Base-by-base conservation (phyloP, 1,140 invertebrate genomes). In the Micrasema longulum region DNA sequence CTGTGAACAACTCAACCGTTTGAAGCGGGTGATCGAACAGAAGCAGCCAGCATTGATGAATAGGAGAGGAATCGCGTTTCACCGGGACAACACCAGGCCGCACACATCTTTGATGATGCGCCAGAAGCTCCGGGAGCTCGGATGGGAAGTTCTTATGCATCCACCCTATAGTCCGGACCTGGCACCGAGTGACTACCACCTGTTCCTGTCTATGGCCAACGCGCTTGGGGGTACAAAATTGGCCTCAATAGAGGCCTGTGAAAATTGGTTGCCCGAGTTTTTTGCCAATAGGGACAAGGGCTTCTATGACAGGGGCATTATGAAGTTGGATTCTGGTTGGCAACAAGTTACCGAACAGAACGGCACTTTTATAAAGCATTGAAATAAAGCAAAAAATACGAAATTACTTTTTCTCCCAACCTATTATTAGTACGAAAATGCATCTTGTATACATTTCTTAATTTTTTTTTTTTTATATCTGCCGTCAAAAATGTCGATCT, bases 111-210 rank as follows among this genome's bases (percentile, higher is more conserved):
- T 38, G 36, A 38, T 38, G 36, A 38, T 38, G 36, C 36, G 36
- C 36, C 36, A 38, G 36, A 38, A 38, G 36, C 36, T 38, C 36
- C 36, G 36, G 36, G 36, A 38, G 36, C 47, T 50, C 47, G 47
- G 47, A 50, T 50, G 47, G 47, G 47, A 50, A 50, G 47, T 50
- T 50, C 47, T 50, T 50, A 50, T 50, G 47, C 47, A 50, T 50
- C 53, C 23, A 57, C 23, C 35, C 23, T 57, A 57, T 31, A 57
- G 1, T 57, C 23, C 2, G 35, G 53, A 38, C 23, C n/a, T 35
- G 53, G 53, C 23, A 35, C 35, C 23, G 14, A 57, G 47, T 50
- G 47, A 50, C 47, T 50, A 50, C 47, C 47, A 50, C 47, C 47
- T 50, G 12, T 50, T 50, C 47, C 47, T 50, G 12, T 50, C 47